These are phyloP conservation scores for Agrotis clavis DNA, from an alignment of 2,888 invertebrate species.

Conservation along the genomic window DNA sequence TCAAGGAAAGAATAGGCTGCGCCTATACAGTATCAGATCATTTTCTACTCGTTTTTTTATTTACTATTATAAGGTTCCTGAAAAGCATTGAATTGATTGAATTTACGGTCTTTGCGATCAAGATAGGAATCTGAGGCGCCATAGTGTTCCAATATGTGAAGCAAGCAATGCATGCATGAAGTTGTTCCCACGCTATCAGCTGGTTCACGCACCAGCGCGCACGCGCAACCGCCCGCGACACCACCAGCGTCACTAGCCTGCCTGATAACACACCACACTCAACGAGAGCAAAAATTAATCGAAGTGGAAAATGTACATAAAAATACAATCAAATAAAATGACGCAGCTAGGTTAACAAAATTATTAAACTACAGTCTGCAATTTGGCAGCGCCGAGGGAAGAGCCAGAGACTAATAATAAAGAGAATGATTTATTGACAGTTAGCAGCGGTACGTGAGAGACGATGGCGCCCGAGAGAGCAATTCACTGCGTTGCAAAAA, in stretches of 20 bases:
- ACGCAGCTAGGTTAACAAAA: slow-evolving; percentile 22
- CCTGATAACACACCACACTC: slow-evolving; percentile 63
- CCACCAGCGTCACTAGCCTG: slow-evolving; percentile 70
- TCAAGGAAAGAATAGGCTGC: not conserved
- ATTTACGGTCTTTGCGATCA: slow-evolving; percentile 26
- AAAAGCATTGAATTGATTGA: slow-evolving; percentile 16
- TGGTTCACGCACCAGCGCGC: slow-evolving; percentile 85
- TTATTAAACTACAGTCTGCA: slow-evolving; percentile 26
- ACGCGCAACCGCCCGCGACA: slow-evolving; percentile 77
- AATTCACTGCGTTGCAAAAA: slow-evolving; percentile 82
- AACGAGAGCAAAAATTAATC: slow-evolving; percentile 30
- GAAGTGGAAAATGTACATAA: slow-evolving; percentile 28
- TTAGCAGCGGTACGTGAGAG: slow-evolving; percentile 73
- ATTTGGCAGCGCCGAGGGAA: slow-evolving; percentile 43
- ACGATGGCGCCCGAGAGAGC: slow-evolving; percentile 76
- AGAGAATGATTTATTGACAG: slow-evolving; percentile 80
- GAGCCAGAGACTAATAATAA: slow-evolving; percentile 68
- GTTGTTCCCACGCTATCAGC: slow-evolving; percentile 88
- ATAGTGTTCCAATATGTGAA: slow-evolving; percentile 57
- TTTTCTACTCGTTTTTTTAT: slow-evolving; percentile 7
- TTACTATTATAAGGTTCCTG: not conserved
- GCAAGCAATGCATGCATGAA: slow-evolving; percentile 71
- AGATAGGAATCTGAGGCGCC: slow-evolving; percentile 53
- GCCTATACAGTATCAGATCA: not conserved
- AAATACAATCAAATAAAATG: slow-evolving; percentile 16